A percentile compares a stretch with the other conserved stretches of the same genome.
Evolutionary conservation across 2,888 invertebrate genomes (phyloP).

Genomic region (Cryptophagus acutangulus): DNA sequence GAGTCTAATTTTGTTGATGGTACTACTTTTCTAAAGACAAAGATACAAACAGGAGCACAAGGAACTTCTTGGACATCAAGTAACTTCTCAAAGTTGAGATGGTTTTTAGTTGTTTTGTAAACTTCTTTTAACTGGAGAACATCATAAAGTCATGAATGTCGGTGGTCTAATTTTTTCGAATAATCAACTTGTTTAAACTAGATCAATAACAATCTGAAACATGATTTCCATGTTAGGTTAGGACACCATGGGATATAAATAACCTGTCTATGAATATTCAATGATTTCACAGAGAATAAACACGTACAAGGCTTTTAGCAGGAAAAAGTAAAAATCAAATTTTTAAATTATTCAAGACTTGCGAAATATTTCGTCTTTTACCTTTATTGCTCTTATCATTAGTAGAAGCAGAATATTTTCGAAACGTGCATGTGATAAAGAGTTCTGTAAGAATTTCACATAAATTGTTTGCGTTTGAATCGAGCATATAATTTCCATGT

Average conservation of each 20-base stretch:
- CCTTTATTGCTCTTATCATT: too few species aligned
- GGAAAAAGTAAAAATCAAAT: slow-evolving; percentile 7
- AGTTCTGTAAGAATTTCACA: too few species aligned
- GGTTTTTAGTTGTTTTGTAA: background rate
- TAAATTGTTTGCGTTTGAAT: too few species aligned
- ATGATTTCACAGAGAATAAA: slow-evolving; percentile 19
- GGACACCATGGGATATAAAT: slow-evolving; percentile 25
- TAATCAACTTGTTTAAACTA: slow-evolving; percentile 20
- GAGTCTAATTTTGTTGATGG: slow-evolving; percentile 25
- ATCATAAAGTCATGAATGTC: background rate
- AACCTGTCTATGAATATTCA: slow-evolving; percentile 28
- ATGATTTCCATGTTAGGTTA: slow-evolving; percentile 25
- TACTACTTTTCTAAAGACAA: too few species aligned
- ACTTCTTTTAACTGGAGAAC: background rate
- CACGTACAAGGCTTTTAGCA: slow-evolving; percentile 11
- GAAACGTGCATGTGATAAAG: too few species aligned
- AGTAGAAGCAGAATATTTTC: too few species aligned
- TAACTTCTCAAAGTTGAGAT: too few species aligned
- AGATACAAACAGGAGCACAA: too few species aligned
- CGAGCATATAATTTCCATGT: too few species aligned
- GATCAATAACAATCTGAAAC: slow-evolving; percentile 24
- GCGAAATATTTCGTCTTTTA: too few species aligned
- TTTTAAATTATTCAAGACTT: slow-evolving; percentile 7
- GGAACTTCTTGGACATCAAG: too few species aligned
- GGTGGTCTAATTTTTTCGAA: too few species aligned